phyloP scores from a whole-genome alignment of 2,888 invertebrate genomes.

The Phengaris arion region DNA sequence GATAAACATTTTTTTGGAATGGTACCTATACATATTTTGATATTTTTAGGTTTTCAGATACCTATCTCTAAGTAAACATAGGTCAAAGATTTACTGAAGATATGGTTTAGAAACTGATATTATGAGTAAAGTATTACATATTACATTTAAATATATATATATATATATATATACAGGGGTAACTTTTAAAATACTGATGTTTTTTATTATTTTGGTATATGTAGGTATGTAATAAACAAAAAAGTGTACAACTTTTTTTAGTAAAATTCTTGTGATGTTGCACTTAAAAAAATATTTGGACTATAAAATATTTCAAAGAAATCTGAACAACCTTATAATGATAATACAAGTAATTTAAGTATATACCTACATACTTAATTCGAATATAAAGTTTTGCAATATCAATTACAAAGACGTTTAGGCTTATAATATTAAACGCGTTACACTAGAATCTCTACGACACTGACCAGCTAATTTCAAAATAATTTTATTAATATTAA shows the following conservation, averaged over 20 bases:
- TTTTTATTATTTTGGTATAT: neutral
- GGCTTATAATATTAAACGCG: too few relatives aligned
- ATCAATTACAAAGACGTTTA: too few relatives aligned
- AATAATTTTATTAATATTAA: too few relatives aligned
- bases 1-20: slow-evolving; percentile 8
- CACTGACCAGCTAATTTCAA: too few relatives aligned
- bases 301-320: neutral
- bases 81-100: neutral
- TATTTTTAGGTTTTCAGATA: slow-evolving; percentile 5
- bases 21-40: neutral
- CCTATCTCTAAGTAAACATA: neutral
- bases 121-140: neutral
- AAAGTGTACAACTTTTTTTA: neutral
- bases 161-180: neutral
- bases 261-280: neutral
- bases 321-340: neutral
- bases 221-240: neutral
- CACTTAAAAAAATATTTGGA: neutral
- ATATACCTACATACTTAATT: neutral
- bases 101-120: neutral
- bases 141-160: too few relatives aligned
- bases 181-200: slow-evolving; percentile 17
- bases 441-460: too few relatives aligned
- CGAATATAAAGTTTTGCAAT: too few relatives aligned
- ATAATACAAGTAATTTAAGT: neutral